Conservation (phyloP, 2,888 invertebrate species). For the Rotaria macrura region DNA sequence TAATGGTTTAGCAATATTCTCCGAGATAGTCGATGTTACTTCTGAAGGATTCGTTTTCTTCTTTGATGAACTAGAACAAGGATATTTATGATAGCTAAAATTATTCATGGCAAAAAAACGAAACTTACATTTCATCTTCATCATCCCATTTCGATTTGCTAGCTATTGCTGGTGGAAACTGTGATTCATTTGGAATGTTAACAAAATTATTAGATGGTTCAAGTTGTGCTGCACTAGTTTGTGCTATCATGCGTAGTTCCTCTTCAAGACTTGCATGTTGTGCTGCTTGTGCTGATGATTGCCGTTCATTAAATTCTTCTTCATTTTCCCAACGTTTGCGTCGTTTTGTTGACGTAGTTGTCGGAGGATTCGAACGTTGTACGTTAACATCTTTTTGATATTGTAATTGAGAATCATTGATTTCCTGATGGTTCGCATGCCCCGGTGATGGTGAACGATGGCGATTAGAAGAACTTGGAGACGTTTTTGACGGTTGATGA, state of each 20-base stretch:
- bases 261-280: not conserved
- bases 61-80: not conserved
- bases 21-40: not conserved
- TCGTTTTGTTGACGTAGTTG: not conserved
- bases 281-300: not conserved
- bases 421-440: not conserved
- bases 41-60: not conserved
- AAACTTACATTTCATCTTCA: not conserved
- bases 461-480: too few species aligned
- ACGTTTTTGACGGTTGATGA: too few species aligned
- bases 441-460: too few species aligned
- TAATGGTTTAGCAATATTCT: not conserved
- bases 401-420: not conserved
- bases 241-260: conserved; percentile 3
- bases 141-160: conserved; percentile 11
- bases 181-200: not conserved
- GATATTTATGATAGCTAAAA: not conserved
- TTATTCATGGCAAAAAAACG: not conserved
- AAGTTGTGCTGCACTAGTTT: not conserved
- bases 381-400: not conserved
- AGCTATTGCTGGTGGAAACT: too few species aligned
- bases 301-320: not conserved
- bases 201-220: not conserved
- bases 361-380: not conserved
- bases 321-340: conserved; percentile 13